Evolutionary conservation across 2,797 vertebrate species (phyloP).

Genomic region (Mallotus villosus): DNA sequence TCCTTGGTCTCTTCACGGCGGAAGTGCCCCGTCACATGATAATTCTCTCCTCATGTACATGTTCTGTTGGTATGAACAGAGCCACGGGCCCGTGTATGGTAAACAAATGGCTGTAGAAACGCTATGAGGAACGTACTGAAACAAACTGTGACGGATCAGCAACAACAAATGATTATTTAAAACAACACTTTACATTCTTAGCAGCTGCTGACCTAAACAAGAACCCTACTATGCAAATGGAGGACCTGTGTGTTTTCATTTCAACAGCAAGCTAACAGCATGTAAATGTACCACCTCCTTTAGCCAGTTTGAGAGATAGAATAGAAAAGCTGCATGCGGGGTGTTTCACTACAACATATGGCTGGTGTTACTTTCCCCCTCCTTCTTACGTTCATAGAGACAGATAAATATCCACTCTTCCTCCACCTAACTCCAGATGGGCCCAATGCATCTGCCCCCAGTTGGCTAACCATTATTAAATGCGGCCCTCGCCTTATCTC

Average conservation of each 20-base stretch:
- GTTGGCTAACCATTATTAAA: constrained; percentile 29
- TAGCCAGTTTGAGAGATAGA: not conserved
- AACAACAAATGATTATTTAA: too few relatives aligned
- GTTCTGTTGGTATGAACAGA: not conserved
- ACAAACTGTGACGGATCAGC: too few relatives aligned
- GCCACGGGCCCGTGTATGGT: not conserved
- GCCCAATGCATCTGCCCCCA: constrained; percentile 31
- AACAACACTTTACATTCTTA: not conserved
- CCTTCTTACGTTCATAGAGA: constrained; percentile 4
- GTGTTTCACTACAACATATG: constrained; percentile 23
- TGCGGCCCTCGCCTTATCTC: constrained; percentile 14
- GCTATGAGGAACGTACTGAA: too few relatives aligned
- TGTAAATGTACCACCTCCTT: not conserved
- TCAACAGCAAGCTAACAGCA: not conserved
- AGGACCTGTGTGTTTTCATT: not conserved
- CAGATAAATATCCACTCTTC: constrained; percentile 11
- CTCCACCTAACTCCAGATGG: constrained; percentile 20
- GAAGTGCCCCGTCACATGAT: not conserved
- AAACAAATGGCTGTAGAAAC: too few relatives aligned
- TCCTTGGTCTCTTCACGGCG: not conserved
- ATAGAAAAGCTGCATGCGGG: not conserved
- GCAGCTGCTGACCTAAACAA: not conserved
- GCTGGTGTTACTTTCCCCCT: constrained; percentile 2
- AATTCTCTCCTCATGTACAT: not conserved
- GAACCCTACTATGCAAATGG: not conserved